These are phyloP conservation scores for Diceros bicornis DNA, from an alignment of 2,797 vertebrate genomes.

Conservation along the genomic window DNA sequence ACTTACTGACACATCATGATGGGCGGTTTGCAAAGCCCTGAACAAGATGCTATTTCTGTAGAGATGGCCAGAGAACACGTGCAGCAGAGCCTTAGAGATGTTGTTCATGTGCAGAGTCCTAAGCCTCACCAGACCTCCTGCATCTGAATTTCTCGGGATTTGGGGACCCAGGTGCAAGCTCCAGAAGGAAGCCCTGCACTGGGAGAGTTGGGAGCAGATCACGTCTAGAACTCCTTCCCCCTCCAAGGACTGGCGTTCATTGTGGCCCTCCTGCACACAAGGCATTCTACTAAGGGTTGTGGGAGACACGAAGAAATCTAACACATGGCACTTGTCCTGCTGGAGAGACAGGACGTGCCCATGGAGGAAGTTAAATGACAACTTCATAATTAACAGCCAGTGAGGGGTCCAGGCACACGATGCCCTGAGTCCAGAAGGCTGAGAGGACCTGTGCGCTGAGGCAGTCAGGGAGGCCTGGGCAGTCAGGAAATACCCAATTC, in stretches of 20 bases:
- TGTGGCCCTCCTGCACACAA: neutral
- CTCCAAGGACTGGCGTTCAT: neutral
- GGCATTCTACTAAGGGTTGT: neutral
- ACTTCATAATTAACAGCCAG: neutral
- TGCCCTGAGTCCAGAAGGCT: neutral
- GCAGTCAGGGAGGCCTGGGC: neutral
- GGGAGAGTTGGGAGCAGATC: neutral
- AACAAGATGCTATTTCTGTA: neutral
- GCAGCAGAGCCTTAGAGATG: neutral
- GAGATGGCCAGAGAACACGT: neutral
- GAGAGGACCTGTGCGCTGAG: neutral
- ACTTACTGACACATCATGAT: neutral
- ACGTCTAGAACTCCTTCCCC: neutral
- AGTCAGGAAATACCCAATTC: neutral
- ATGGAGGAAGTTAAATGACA: neutral
- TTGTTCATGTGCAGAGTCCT: neutral
- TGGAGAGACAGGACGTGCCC: neutral
- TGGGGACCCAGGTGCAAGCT: neutral
- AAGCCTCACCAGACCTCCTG: neutral
- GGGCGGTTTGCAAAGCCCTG: neutral
- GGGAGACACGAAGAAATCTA: neutral
- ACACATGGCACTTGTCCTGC: neutral
- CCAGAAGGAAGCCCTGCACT: neutral
- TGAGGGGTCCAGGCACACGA: neutral
- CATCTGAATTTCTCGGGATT: neutral